phyloP scores from a whole-genome alignment of 2,797 vertebrate species.

The Galago senegalensis region DNA sequence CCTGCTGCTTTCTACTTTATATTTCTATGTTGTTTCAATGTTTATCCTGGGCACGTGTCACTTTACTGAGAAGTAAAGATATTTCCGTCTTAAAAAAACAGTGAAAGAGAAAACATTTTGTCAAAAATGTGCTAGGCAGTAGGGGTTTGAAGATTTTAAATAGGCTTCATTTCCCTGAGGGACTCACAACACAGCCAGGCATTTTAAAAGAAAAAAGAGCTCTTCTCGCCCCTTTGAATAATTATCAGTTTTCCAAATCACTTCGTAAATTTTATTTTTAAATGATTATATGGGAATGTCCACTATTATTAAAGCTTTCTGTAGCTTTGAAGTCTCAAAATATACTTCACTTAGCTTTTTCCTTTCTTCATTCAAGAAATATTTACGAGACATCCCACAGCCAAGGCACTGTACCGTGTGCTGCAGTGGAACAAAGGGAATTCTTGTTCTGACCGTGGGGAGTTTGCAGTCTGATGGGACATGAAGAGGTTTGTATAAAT shows the following conservation, averaged over 20 bases:
- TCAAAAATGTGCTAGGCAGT: not conserved
- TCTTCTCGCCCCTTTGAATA: not conserved
- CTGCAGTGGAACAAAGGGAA: not conserved
- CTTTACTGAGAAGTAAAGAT: not conserved
- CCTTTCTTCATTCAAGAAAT: conserved; percentile 16
- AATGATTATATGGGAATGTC: not conserved
- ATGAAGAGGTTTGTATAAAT: not conserved
- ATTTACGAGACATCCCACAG: not conserved
- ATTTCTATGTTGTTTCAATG: not conserved
- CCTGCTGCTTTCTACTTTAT: not conserved
- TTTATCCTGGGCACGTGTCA: not conserved
- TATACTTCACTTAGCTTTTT: conserved; percentile 20
- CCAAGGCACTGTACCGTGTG: too few species aligned
- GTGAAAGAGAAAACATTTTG: not conserved
- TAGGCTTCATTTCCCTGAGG: not conserved
- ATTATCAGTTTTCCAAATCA: not conserved
- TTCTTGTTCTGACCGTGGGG: not conserved
- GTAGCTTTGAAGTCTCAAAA: not conserved
- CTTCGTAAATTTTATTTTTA: conserved; percentile 33
- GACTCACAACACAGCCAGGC: not conserved
- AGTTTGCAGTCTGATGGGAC: not conserved
- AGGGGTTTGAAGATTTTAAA: conserved; percentile 41
- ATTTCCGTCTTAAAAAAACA: conserved; percentile 4
- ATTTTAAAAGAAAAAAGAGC: not conserved
- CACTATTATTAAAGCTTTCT: conserved; percentile 22